Evolutionary conservation across 2,888 invertebrate genomes (phyloP), one percentile per base, ranked within the genome.

Genomic region (Empis stercorea): DNA sequence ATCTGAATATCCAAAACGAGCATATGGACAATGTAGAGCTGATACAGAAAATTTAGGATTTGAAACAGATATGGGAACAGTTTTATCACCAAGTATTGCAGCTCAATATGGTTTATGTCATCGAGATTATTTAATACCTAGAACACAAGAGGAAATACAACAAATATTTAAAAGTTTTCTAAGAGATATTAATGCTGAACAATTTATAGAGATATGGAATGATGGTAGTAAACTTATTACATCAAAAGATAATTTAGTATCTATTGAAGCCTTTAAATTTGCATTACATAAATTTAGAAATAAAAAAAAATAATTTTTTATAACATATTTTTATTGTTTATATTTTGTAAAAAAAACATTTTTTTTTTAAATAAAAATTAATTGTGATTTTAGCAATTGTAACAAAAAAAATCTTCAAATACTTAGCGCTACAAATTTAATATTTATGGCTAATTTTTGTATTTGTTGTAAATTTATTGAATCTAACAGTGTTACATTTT

Each of bases 181-280:
- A 2, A 11, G 4, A 40, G 32, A 49, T 9, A 48, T 50, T 3
- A 42, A 44, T 10, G 9, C 23, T 6, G 23, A 4, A 7, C 13
- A 30, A 13, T 52, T 53, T 42, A 44, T 50, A 11, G 48, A 45
- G 10, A 37, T 45, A 15, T 53, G 52, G 52, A 11, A 17, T 5
- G 13, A 30, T 4, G 53, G 52, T 3, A 15, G 45, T 10, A 38
- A 30, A 3, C 32, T 49, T 10, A 52, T 52, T 50, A 49, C 53
- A 7, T 50, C 53, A 4, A 10, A 44, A 7, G 50, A 48, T 10
- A 43, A 49, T 41, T 10, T 10, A 6, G 52, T 39, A 5, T 53
- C 53, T 11, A 42, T 53, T 44, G 53, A 53, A 27, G 53, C 52
- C 1, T 53, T 53, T 16, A 49, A 50, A 45, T 52, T 46, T 38